Conservation (phyloP, 2,797 vertebrate genomes). For the Netta rufina region DNA sequence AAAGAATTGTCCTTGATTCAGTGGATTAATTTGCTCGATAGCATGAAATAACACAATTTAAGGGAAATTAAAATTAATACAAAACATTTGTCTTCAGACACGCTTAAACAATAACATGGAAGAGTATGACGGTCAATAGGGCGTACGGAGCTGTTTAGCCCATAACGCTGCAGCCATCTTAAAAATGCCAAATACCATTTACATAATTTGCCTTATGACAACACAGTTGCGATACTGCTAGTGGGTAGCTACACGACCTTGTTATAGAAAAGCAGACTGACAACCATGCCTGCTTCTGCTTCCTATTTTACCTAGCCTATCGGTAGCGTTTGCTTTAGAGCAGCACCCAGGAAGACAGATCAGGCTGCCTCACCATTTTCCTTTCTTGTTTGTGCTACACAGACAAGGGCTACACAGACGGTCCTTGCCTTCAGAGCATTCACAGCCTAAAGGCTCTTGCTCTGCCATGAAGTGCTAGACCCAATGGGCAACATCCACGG, state of each 20-base stretch:
- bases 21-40: constrained; percentile 52
- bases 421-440: not conserved
- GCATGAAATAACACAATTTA: constrained; percentile 70
- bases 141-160: not conserved
- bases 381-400: not conserved
- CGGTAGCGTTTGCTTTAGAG: not conserved
- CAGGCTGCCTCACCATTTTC: not conserved
- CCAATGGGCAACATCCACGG: not conserved
- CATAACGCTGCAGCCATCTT: not conserved
- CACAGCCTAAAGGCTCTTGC: not conserved
- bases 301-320: not conserved
- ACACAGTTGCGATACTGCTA: not conserved
- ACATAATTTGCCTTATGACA: not conserved
- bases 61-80: constrained; percentile 68
- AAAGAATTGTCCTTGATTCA: constrained; percentile 57
- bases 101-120: not conserved
- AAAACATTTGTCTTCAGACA: constrained; percentile 63
- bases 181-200: not conserved
- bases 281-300: not conserved
- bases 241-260: not conserved
- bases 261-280: not conserved
- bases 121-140: not conserved
- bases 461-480: not conserved
- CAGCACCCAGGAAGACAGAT: not conserved
- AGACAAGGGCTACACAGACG: not conserved